Conservation (phyloP, 2,113 vertebrate genomes). For the Suncus etruscus region DNA sequence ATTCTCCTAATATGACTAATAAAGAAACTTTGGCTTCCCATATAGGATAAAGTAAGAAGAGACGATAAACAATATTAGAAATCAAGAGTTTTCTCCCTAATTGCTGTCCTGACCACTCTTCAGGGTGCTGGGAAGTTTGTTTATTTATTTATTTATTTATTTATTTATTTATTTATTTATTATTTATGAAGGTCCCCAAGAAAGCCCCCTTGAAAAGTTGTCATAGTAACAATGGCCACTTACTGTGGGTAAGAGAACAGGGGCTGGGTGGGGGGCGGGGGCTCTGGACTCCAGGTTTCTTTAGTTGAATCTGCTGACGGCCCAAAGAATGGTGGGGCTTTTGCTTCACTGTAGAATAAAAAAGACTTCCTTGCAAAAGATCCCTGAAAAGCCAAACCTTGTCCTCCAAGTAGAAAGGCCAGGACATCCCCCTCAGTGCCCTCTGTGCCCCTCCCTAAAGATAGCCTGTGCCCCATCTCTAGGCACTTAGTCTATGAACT, state of each 20-base stretch:
- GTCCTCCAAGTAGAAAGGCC: background rate
- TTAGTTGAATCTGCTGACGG: constrained; percentile 29
- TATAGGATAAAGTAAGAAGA: background rate
- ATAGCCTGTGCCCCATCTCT: background rate
- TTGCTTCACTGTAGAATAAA: constrained; percentile 29
- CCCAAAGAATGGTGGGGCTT: too few relatives aligned
- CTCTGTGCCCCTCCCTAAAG: background rate
- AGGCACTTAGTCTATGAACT: background rate
- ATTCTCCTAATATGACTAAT: constrained; percentile 16
- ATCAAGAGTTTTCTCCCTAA: constrained; percentile 23
- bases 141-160: too few relatives aligned
- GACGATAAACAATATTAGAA: constrained; percentile 1
- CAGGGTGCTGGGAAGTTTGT: constrained; percentile 19
- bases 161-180: too few relatives aligned
- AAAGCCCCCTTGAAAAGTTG: constrained; percentile 73
- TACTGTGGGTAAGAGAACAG: constrained; percentile 39
- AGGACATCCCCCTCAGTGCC: background rate
- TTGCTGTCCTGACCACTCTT: background rate
- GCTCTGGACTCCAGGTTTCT: constrained; percentile 57
- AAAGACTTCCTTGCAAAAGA: background rate
- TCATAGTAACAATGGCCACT: constrained; percentile 73
- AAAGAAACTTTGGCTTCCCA: constrained; percentile 40
- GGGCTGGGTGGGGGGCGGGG: constrained; percentile 20
- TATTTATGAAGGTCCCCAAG: constrained; percentile 6
- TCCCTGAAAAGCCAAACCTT: constrained; percentile 24